Evolutionary conservation across 2,888 invertebrate genomes (phyloP).

Genomic region (Drosophila siamana): DNA sequence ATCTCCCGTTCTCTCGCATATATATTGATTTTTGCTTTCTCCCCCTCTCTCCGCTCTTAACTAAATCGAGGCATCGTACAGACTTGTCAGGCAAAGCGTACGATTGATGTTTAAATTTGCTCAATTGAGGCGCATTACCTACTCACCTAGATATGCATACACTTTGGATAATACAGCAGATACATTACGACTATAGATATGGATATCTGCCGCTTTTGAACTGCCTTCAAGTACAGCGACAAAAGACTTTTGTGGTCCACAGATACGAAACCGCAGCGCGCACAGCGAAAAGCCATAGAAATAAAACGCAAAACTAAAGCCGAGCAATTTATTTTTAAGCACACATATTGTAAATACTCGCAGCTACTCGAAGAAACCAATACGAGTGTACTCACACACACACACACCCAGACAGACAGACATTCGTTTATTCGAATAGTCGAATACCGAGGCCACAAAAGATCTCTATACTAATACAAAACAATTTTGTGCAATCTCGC

Average conservation of each 20-base stretch:
- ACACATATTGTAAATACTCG: slow-evolving; percentile 57
- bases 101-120: slow-evolving; percentile 70
- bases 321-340: slow-evolving; percentile 75
- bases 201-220: slow-evolving; percentile 50
- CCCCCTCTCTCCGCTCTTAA: not conserved
- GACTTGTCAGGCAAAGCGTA: slow-evolving; percentile 19
- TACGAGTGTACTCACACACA: not conserved
- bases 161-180: slow-evolving; percentile 31
- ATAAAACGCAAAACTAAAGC: slow-evolving; percentile 67
- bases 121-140: slow-evolving; percentile 75
- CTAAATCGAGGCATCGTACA: not conserved
- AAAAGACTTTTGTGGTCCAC: slow-evolving; percentile 53
- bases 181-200: too few species aligned
- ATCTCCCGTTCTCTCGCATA: slow-evolving; percentile 31
- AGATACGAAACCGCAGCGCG: slow-evolving; percentile 13
- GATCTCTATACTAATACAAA: slow-evolving; percentile 66
- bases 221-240: slow-evolving; percentile 23
- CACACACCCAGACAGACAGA: not conserved
- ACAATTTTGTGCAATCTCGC: slow-evolving; percentile 78
- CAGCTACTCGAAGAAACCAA: slow-evolving; percentile 16
- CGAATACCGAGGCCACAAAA: slow-evolving; percentile 21
- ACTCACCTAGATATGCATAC: slow-evolving; percentile 70
- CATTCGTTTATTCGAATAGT: not conserved
- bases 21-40: slow-evolving; percentile 61
- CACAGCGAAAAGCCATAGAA: slow-evolving; percentile 64